Evolutionary conservation across 2,113 vertebrate species (phyloP).

Genomic region (Montifringilla adamsi): DNA sequence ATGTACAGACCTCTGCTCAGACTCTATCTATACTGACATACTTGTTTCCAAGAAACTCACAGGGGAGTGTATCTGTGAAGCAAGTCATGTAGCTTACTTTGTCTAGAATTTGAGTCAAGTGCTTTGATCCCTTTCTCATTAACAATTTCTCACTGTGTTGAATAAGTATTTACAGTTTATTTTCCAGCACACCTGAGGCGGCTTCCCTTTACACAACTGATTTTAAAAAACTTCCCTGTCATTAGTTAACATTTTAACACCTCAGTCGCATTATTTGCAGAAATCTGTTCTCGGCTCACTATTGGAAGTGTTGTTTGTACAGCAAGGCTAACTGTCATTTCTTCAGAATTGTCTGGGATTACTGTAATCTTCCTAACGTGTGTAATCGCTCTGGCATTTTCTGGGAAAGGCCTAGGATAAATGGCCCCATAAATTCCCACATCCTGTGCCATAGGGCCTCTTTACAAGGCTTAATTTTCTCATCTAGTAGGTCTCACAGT

Average conservation of each 20-base stretch:
- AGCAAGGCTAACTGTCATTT: not conserved
- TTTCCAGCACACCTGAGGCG: not conserved
- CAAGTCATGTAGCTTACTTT: not conserved
- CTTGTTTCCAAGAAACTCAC: not conserved
- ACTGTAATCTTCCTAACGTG: not conserved
- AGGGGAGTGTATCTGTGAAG: not conserved
- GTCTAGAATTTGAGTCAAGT: not conserved
- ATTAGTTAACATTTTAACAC: not conserved
- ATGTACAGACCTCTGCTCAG: not conserved
- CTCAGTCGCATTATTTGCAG: not conserved
- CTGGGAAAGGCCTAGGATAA: not conserved
- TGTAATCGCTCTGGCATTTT: not conserved
- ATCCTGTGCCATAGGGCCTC: not conserved
- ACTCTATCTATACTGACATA: not conserved
- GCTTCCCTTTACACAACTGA: not conserved
- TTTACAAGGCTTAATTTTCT: not conserved
- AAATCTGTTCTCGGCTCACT: not conserved
- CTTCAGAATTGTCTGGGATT: not conserved
- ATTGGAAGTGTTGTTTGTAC: not conserved
- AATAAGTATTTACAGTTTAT: conserved; percentile 17
- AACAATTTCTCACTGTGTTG: conserved; percentile 12
- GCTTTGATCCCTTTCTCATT: conserved; percentile 12
- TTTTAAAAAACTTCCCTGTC: not conserved
- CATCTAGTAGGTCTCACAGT: not conserved
- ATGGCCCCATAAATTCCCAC: not conserved